Conservation (phyloP, 1,140 invertebrate species). For the Drosophila burlai region DNA sequence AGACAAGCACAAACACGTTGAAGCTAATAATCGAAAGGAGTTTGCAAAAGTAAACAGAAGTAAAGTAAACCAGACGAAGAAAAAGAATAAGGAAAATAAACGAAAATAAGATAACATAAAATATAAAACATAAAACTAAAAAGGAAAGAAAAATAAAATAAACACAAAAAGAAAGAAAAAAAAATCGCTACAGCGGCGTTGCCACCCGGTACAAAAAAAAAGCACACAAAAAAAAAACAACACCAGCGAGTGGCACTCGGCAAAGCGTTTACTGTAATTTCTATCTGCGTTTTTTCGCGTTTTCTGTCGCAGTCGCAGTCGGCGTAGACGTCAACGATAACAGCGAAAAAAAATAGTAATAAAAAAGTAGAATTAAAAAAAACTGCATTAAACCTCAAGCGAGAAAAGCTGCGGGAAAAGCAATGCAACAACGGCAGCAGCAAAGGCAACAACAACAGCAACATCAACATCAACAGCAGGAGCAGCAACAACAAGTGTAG, state of each 20-base stretch:
- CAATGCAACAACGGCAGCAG: conserved; percentile 43
- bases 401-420: conserved; percentile 26
- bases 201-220: conserved; percentile 36
- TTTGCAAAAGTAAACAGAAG: conserved; percentile 21
- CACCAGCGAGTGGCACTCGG: conserved; percentile 47
- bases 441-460: conserved; percentile 20
- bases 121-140: not conserved
- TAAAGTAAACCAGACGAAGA: not conserved
- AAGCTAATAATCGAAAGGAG: not conserved
- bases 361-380: not conserved
- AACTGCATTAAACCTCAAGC: not conserved
- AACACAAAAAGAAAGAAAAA: not conserved
- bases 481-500: conserved; percentile 63
- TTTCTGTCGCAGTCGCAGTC: conserved; percentile 24
- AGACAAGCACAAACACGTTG: not conserved
- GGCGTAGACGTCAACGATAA: conserved; percentile 25
- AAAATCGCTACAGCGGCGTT: conserved; percentile 37
- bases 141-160: not conserved
- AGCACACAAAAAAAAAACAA: not conserved
- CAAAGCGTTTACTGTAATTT: conserved; percentile 23
- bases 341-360: not conserved
- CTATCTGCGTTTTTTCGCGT: conserved; percentile 29
- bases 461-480: conserved; percentile 16
- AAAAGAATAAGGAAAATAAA: not conserved
- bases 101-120: too few relatives aligned